These are phyloP conservation scores for Anastrepha ludens DNA, from an alignment of 1,140 invertebrate species.

Conservation along the genomic window DNA sequence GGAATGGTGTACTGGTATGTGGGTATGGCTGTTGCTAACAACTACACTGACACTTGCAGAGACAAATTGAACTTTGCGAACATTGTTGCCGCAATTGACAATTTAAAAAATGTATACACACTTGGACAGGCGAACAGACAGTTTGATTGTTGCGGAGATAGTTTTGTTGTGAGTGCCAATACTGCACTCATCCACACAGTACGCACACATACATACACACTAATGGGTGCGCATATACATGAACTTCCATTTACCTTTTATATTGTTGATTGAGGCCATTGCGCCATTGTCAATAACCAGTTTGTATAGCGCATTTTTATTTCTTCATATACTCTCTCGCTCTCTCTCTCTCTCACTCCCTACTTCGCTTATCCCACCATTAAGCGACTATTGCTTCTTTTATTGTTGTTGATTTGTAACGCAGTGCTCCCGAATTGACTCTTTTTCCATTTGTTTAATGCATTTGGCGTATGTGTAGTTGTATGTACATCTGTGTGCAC, in stretches of 20 bases:
- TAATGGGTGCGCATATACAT: no score
- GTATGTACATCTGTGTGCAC: no score
- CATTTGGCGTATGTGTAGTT: neutral
- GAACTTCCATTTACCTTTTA: neutral
- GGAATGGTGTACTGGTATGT: neutral
- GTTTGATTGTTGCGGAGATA: conserved; percentile 5
- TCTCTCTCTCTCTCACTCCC: neutral
- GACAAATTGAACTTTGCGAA: conserved; percentile 34
- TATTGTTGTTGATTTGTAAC: neutral
- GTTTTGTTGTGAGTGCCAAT: neutral
- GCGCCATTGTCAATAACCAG: neutral
- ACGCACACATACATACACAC: neutral
- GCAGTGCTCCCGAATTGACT: neutral
- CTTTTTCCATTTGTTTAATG: conserved; percentile 31
- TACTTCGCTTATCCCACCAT: neutral
- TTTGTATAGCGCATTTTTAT: neutral
- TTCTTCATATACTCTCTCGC: neutral
- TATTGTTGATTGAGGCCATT: conserved; percentile 31
- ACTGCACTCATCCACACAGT: neutral
- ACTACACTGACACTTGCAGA: conserved; percentile 11
- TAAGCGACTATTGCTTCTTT: neutral
- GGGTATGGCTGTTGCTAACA: neutral
- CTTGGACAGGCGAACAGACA: conserved; percentile 22
- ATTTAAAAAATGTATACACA: conserved; percentile 46
- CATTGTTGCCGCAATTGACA: conserved; percentile 4